Percentiles rank a stretch among this genome's conserved stretches.
These are phyloP conservation scores for Jordanella pulchra DNA, from an alignment of 2,797 vertebrate genomes.

Conservation along the genomic window DNA sequence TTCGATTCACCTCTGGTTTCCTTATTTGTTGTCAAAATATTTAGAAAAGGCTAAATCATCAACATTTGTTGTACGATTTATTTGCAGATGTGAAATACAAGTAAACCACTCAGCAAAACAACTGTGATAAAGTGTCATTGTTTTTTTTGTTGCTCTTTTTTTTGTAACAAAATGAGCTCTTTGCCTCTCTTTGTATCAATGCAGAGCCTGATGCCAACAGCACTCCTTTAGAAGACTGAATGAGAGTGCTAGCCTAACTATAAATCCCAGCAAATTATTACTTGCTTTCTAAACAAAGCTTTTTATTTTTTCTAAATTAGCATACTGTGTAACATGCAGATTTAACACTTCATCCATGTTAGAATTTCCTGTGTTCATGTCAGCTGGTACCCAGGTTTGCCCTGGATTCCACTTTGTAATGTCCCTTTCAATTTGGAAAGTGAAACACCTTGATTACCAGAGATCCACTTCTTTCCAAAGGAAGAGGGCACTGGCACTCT, in stretches of 20 bases:
- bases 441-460: neutral
- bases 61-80: too few species aligned
- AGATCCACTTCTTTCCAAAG: neutral
- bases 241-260: neutral
- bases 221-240: neutral
- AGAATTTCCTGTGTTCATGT: neutral
- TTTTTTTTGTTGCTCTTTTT: too few species aligned
- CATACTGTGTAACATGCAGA: too few species aligned
- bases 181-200: neutral
- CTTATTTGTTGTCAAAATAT: neutral
- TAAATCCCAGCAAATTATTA: neutral
- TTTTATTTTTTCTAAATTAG: too few species aligned
- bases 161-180: too few species aligned
- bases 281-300: neutral
- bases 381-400: neutral
- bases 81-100: neutral
- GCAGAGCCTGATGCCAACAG: neutral
- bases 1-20: neutral
- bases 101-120: neutral
- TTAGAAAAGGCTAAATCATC: too few species aligned
- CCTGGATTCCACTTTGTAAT: neutral
- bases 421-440: neutral
- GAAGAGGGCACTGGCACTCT: neutral
- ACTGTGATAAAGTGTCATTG: neutral
- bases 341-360: neutral